These are phyloP conservation scores for Myotis brandtii DNA, from an alignment of 2,113 vertebrate genomes.

Conservation along the genomic window DNA sequence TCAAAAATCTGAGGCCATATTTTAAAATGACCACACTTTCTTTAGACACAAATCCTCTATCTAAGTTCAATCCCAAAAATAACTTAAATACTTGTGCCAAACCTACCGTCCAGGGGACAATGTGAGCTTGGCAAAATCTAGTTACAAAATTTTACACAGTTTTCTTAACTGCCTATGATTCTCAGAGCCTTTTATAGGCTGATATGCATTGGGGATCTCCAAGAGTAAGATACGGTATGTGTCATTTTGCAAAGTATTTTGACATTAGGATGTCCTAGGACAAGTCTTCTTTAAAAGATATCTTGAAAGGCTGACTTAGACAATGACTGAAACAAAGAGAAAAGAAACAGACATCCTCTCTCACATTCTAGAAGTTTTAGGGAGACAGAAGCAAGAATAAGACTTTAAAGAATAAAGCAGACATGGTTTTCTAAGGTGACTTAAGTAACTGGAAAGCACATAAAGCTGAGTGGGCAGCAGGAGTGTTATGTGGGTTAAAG, in stretches of 20 bases:
- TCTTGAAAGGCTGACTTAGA: not conserved
- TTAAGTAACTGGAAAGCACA: not conserved
- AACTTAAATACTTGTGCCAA: not conserved
- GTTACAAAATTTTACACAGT: not conserved
- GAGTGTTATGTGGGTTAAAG: not conserved
- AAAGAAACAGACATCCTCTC: not conserved
- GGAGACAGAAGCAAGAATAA: not conserved
- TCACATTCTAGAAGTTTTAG: not conserved
- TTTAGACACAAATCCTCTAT: not conserved
- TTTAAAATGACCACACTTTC: not conserved
- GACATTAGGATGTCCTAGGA: not conserved
- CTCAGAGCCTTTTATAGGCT: not conserved
- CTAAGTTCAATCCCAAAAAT: slow-evolving; percentile 33
- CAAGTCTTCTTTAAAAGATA: not conserved
- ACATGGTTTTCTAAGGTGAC: not conserved
- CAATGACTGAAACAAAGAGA: not conserved
- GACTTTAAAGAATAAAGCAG: not conserved
- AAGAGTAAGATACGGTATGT: not conserved
- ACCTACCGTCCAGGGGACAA: not conserved
- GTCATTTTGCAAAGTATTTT: slow-evolving; percentile 21
- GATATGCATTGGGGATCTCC: not conserved
- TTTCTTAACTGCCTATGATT: not conserved
- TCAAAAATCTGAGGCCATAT: not conserved
- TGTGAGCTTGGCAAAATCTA: not conserved
- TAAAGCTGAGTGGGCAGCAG: not conserved